Evolutionary conservation across 2,113 vertebrate species (phyloP).

Genomic region (Cnemophilus loriae): DNA sequence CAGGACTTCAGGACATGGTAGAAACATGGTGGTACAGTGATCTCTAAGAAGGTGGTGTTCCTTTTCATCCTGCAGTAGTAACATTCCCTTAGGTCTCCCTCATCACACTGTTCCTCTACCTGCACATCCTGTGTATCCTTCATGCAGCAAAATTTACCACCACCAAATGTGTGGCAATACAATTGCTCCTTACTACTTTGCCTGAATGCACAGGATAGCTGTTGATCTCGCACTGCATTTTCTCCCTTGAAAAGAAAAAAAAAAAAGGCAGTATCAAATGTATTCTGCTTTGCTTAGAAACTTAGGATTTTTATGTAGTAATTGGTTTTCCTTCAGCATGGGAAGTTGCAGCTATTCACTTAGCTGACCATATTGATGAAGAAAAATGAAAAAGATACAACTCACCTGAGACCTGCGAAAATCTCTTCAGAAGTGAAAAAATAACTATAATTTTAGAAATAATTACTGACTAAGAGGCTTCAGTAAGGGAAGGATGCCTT

Average conservation of each 20-base stretch:
- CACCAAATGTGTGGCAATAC: background rate
- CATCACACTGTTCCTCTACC: background rate
- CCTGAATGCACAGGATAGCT: background rate
- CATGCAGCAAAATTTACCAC: background rate
- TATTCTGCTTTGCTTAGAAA: background rate
- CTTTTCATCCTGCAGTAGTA: background rate
- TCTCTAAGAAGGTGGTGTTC: background rate
- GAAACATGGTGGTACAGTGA: background rate
- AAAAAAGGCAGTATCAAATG: fast-evolving
- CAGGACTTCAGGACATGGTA: background rate
- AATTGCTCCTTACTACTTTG: background rate
- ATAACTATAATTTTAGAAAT: background rate
- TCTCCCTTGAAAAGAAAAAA: background rate
- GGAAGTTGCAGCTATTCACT: background rate
- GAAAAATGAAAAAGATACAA: background rate
- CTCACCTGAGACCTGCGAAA: background rate
- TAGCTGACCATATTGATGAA: background rate
- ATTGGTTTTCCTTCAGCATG: background rate
- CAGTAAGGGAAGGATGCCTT: background rate
- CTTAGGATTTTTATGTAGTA: background rate
- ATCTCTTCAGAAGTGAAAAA: background rate
- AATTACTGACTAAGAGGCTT: background rate
- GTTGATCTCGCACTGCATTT: background rate
- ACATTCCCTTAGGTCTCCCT: background rate
- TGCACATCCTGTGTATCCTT: background rate